Percentiles rank a stretch among this genome's conserved stretches.
phyloP scores from a whole-genome alignment of 1,140 invertebrate genomes.

The Thalassaphorura encarpata region DNA sequence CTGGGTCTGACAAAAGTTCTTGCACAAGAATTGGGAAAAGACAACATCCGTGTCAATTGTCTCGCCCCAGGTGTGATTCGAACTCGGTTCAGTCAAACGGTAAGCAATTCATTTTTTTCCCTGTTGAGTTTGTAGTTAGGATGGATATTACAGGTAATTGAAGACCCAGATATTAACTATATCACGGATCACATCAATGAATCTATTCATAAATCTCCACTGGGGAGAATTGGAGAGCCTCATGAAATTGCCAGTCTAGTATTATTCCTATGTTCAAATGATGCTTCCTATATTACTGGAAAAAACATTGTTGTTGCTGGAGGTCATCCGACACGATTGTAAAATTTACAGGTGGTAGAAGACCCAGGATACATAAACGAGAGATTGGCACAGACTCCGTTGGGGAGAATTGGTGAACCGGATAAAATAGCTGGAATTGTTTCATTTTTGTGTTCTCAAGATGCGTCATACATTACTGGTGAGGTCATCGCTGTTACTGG shows the following conservation, averaged over 20 bases:
- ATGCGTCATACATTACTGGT: slow-evolving; percentile 87
- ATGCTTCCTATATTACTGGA: slow-evolving; percentile 87
- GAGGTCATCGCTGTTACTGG: slow-evolving; percentile 77
- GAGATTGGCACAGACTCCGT: slow-evolving; percentile 26
- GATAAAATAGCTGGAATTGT: slow-evolving; percentile 74
- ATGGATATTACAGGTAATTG: too few species aligned
- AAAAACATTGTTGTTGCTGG: slow-evolving; percentile 76
- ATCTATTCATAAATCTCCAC: too few species aligned
- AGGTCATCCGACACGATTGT: slow-evolving; percentile 57
- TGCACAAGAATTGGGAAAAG: slow-evolving; percentile 56
- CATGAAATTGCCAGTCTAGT: slow-evolving; percentile 73
- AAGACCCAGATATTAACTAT: too few species aligned
- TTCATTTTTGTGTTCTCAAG: slow-evolving; percentile 80
- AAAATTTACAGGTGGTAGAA: slow-evolving; percentile 32
- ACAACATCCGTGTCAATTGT: slow-evolving; percentile 85
- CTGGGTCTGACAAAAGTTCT: slow-evolving; percentile 77
- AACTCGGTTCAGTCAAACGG: slow-evolving; percentile 74
- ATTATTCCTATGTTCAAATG: slow-evolving; percentile 80
- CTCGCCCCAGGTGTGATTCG: slow-evolving; percentile 84
- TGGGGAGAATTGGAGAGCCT: slow-evolving; percentile 48
- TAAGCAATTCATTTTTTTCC: slow-evolving; percentile 44
- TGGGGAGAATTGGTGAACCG: slow-evolving; percentile 49
- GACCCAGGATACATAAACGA: slow-evolving; percentile 27
- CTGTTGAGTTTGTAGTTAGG: slow-evolving; percentile 29
- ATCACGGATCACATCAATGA: too few species aligned